phyloP scores from a whole-genome alignment of 2,888 invertebrate genomes.

The Malacosoma neustria region DNA sequence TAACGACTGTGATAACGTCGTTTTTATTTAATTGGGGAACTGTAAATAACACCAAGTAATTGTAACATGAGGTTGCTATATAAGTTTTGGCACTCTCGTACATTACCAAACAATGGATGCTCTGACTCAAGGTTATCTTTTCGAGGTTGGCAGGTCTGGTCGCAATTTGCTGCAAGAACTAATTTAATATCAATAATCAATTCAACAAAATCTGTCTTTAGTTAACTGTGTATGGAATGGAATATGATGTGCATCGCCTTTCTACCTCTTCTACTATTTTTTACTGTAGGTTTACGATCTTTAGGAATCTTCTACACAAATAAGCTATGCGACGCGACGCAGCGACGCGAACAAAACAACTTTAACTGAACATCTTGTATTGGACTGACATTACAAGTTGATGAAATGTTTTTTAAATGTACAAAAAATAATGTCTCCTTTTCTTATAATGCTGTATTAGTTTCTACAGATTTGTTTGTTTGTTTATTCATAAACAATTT shows the following conservation, averaged over 20 bases:
- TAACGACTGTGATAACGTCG: background rate
- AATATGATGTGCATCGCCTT: too few relatives aligned
- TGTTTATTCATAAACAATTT: slow-evolving; percentile 7
- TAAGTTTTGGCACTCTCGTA: too few relatives aligned
- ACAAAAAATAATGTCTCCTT: slow-evolving; percentile 39
- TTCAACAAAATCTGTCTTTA: too few relatives aligned
- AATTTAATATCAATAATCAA: background rate
- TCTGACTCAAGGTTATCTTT: too few relatives aligned
- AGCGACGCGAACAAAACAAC: background rate
- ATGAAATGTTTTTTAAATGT: slow-evolving; percentile 19
- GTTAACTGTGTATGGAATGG: too few relatives aligned
- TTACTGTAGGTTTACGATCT: too few relatives aligned
- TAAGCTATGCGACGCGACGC: background rate
- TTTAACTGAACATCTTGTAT: background rate
- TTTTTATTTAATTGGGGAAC: background rate
- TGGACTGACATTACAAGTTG: slow-evolving; percentile 12
- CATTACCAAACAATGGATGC: too few relatives aligned
- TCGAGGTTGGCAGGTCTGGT: too few relatives aligned
- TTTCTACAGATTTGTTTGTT: slow-evolving; percentile 17
- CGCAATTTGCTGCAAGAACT: background rate
- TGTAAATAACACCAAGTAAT: too few relatives aligned
- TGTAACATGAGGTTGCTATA: too few relatives aligned
- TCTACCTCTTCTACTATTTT: too few relatives aligned
- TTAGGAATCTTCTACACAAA: background rate
- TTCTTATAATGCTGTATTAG: slow-evolving; percentile 22